Conservation (phyloP, 2,113 vertebrate species). For the Plecotus auritus region DNA sequence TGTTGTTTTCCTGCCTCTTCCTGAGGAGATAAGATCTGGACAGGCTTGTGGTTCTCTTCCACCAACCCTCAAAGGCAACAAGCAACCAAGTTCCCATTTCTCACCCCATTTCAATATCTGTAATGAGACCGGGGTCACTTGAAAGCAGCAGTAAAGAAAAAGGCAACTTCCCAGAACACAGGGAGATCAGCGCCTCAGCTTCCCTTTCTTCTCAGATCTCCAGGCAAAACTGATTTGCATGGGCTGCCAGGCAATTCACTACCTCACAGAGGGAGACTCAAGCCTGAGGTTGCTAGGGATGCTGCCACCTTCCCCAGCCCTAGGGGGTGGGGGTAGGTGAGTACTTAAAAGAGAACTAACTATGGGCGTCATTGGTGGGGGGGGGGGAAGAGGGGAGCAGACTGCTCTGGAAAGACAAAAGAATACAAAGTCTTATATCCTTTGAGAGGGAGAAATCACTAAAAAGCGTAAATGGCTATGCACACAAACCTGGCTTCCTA, state of each 20-base stretch:
- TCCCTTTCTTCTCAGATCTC: conserved; percentile 46
- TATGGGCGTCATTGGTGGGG: not conserved
- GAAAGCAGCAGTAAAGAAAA: conserved; percentile 8
- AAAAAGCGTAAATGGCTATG: not conserved
- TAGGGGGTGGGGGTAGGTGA: not conserved
- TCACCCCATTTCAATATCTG: not conserved
- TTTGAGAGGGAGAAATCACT: not conserved
- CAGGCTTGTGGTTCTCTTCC: conserved; percentile 21
- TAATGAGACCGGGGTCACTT: not conserved
- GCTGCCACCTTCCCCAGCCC: not conserved
- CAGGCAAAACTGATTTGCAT: conserved; percentile 26
- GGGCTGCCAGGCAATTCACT: not conserved
- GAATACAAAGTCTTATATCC: not conserved
- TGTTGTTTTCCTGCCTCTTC: conserved; percentile 51
- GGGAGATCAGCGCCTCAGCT: conserved; percentile 6
- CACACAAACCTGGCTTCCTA: not conserved
- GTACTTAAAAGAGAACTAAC: not conserved
- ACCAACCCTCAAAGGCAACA: not conserved
- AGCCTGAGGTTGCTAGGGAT: not conserved
- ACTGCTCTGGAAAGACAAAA: not conserved
- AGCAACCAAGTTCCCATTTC: conserved; percentile 35
- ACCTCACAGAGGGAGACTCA: not conserved
- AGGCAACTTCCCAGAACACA: conserved; percentile 20
- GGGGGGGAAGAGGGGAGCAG: not conserved
- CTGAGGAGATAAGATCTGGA: conserved; percentile 56